A percentile compares a stretch with the other conserved stretches of the same genome.
These are phyloP conservation scores for Cosmopolites sordidus DNA, from an alignment of 2,888 invertebrate species.

Conservation along the genomic window DNA sequence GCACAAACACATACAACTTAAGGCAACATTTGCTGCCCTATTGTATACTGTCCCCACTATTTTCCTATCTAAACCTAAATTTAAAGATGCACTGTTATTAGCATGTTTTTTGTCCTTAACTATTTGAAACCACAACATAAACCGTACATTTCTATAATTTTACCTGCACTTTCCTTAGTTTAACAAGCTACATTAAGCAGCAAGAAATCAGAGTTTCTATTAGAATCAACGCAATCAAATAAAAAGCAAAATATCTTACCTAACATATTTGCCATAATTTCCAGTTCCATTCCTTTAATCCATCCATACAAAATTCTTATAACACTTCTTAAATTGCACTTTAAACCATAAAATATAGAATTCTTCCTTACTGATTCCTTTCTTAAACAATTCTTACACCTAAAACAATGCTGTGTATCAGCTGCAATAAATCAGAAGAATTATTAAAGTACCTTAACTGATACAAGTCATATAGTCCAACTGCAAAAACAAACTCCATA, in stretches of 20 bases:
- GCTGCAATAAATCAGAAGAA: background rate
- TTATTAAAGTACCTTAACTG: constrained; percentile 18
- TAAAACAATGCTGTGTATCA: background rate
- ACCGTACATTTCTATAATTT: no score
- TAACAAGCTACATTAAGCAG: no score
- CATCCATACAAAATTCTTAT: constrained; percentile 27
- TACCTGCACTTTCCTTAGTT: no score
- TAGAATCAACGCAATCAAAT: no score
- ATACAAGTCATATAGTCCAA: constrained; percentile 20
- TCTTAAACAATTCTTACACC: constrained; percentile 20
- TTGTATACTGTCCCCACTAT: constrained; percentile 21
- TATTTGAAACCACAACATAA: no score
- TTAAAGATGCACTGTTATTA: background rate
- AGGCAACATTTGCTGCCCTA: constrained; percentile 17
- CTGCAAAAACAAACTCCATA: constrained; percentile 19
- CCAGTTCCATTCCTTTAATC: constrained; percentile 26
- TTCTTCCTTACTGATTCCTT: constrained; percentile 22
- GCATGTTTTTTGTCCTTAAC: no score
- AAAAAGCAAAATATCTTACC: no score
- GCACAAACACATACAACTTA: constrained; percentile 15
- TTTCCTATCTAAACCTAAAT: constrained; percentile 18
- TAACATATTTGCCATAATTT: constrained; percentile 24
- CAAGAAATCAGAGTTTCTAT: no score
- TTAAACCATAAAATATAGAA: constrained; percentile 24
- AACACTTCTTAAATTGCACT: constrained; percentile 23